A percentile compares a stretch with the other conserved stretches of the same genome.
Conservation (phyloP, 2,113 vertebrate species). For the Tinamus guttatus region DNA sequence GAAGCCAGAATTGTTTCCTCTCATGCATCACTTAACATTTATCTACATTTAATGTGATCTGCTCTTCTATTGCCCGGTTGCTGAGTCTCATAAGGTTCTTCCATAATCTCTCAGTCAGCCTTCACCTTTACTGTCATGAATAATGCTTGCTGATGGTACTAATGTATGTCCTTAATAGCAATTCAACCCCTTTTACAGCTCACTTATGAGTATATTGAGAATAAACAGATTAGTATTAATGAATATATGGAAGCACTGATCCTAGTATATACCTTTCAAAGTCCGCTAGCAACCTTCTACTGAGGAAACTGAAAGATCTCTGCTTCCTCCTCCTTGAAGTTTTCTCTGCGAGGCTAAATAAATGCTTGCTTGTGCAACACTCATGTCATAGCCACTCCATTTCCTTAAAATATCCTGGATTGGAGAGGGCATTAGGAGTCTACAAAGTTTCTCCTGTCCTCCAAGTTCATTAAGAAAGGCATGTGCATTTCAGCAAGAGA, state of each 20-base stretch:
- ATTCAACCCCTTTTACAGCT: background rate
- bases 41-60: background rate
- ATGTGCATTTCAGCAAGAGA: background rate
- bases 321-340: background rate
- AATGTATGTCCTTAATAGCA: constrained; percentile 13
- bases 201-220: constrained; percentile 30
- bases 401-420: background rate
- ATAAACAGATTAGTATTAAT: constrained; percentile 28
- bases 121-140: constrained; percentile 26
- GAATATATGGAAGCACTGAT: background rate
- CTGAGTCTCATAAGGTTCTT: background rate
- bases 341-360: background rate
- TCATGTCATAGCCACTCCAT: background rate
- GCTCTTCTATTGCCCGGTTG: background rate
- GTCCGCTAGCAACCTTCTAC: background rate
- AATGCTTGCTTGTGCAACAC: background rate
- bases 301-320: background rate
- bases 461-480: background rate
- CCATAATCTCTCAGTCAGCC: background rate
- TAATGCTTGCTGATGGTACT: constrained; percentile 21
- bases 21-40: constrained; percentile 12
- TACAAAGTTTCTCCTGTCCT: fast-evolving
- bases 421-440: background rate
- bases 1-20: background rate
- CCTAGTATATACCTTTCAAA: background rate